phyloP scores from a whole-genome alignment of 2,888 invertebrate species.

The Deroplatys truncata region DNA sequence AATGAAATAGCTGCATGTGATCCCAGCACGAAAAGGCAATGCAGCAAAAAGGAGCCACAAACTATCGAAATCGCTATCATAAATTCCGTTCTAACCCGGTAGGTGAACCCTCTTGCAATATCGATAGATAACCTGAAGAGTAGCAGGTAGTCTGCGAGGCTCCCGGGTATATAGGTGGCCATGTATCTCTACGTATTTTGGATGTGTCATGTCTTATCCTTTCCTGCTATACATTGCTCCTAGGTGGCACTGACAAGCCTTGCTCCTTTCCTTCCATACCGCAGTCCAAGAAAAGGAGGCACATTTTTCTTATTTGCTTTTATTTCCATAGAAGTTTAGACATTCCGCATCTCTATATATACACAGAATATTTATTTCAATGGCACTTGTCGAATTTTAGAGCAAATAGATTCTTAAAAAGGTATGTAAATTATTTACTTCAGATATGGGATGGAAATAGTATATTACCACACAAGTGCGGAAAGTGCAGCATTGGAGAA shows the following conservation, averaged over 20 bases:
- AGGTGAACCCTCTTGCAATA: background rate
- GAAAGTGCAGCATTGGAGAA: too few species aligned
- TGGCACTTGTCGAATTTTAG: too few species aligned
- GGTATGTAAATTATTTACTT: too few species aligned
- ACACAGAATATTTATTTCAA: background rate
- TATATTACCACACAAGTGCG: too few species aligned
- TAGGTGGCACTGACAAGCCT: background rate
- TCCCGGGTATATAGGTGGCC: background rate
- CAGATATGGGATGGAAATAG: too few species aligned
- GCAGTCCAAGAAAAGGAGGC: background rate
- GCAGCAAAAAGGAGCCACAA: slow-evolving; percentile 6
- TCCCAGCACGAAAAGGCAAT: slow-evolving; percentile 3
- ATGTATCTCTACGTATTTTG: background rate
- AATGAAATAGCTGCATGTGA: slow-evolving; percentile 5
- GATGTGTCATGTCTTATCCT: slow-evolving; percentile 2
- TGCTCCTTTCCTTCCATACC: too few species aligned
- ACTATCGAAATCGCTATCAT: slow-evolving; percentile 4
- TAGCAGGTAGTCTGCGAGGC: background rate
- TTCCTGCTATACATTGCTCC: background rate
- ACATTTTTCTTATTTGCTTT: background rate
- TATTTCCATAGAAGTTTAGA: background rate
- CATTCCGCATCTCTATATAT: background rate
- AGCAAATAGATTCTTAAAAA: too few species aligned
- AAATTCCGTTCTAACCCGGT: background rate
- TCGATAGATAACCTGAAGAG: background rate